Conservation (phyloP, 2,797 vertebrate species). For the Parambassis ranga region DNA sequence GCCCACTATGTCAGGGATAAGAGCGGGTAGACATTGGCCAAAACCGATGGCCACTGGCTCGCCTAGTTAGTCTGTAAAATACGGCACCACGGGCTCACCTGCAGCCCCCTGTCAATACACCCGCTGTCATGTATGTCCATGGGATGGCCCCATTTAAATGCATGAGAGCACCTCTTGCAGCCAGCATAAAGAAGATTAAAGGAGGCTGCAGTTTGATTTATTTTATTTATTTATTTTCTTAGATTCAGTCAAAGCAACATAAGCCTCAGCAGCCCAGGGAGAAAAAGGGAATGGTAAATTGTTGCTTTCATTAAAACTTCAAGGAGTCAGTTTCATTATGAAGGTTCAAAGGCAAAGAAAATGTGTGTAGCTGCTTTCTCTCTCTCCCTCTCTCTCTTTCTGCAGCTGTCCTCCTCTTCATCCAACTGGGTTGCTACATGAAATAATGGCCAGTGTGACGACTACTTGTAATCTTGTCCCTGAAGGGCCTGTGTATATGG, state of each 20-base stretch:
- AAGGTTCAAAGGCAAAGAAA: conserved; percentile 72
- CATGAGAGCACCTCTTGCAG: conserved; percentile 64
- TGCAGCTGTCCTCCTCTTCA: conserved; percentile 15
- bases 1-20: conserved; percentile 47
- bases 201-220: conserved; percentile 53
- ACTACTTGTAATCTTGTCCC: conserved; percentile 41
- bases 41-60: conserved; percentile 42
- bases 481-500: conserved; percentile 7
- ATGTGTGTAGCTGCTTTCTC: conserved; percentile 37
- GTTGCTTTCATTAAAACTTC: conserved; percentile 82
- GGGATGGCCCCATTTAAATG: conserved; percentile 79
- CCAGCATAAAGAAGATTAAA: conserved; percentile 76
- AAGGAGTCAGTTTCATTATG: conserved; percentile 76
- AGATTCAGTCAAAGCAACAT: conserved; percentile 47
- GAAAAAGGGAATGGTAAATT: conserved; percentile 73
- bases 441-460: conserved; percentile 48
- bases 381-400: neutral
- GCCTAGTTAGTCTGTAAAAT: conserved; percentile 66
- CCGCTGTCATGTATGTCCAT: conserved; percentile 44
- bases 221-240: conserved; percentile 35
- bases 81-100: conserved; percentile 51
- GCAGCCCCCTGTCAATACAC: conserved; percentile 45
- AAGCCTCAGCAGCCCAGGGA: conserved; percentile 54
- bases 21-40: conserved; percentile 22
- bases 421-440: conserved; percentile 4